A percentile compares a stretch with the other conserved stretches of the same genome.
Conservation (phyloP, 2,888 invertebrate genomes). For the Siphlonurus alternatus region DNA sequence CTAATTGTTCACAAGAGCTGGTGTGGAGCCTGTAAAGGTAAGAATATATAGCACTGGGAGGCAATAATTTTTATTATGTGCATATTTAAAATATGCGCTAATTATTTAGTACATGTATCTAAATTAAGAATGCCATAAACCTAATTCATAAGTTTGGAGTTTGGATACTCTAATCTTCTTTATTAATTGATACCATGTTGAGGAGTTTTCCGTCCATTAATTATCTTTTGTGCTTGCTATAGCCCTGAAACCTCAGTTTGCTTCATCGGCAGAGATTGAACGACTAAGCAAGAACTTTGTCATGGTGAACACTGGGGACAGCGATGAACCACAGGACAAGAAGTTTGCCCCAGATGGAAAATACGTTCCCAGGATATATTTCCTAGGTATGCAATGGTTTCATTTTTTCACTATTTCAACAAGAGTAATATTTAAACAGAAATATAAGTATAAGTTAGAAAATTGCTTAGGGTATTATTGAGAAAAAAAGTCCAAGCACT, state of each 20-base stretch:
- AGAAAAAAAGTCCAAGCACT: too few relatives aligned
- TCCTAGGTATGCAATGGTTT: constrained; percentile 27
- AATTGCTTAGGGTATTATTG: too few relatives aligned
- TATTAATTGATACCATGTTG: too few relatives aligned
- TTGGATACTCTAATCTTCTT: background rate
- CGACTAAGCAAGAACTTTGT: constrained; percentile 41
- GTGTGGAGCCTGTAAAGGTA: constrained; percentile 45
- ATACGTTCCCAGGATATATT: constrained; percentile 49
- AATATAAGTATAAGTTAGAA: too few relatives aligned
- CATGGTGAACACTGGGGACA: constrained; percentile 46
- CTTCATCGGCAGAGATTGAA: constrained; percentile 36
- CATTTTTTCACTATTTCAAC: background rate
- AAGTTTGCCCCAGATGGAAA: constrained; percentile 43
- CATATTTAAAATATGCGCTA: too few relatives aligned
- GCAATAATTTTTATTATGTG: too few relatives aligned
- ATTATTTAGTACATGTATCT: too few relatives aligned
- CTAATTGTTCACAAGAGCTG: constrained; percentile 46
- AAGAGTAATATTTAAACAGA: too few relatives aligned
- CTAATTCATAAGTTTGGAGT: too few relatives aligned
- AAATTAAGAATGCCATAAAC: too few relatives aligned
- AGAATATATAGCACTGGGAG: too few relatives aligned
- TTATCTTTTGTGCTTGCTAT: background rate
- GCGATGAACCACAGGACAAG: constrained; percentile 34
- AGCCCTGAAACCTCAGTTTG: constrained; percentile 42
- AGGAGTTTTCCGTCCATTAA: too few relatives aligned